A percentile compares a stretch with the other conserved stretches of the same genome.
phyloP scores from a whole-genome alignment of 1,140 invertebrate genomes.

The Drosophila nasuta region DNA sequence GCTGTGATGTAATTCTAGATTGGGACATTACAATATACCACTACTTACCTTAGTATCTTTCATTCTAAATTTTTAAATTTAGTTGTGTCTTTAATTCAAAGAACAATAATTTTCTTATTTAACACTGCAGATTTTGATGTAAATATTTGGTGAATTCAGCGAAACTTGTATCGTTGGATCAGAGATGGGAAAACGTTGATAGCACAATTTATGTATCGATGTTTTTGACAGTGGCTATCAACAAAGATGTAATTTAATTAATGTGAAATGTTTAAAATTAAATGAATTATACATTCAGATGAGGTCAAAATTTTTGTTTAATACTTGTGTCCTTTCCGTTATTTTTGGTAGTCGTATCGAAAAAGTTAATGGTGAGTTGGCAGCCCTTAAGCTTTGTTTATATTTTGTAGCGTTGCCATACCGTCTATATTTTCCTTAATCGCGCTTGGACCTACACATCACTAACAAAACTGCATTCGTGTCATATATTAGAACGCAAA shows the following conservation, averaged over 20 bases:
- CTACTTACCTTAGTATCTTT: constrained; percentile 47
- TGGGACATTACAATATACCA: not conserved
- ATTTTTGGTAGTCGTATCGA: not conserved
- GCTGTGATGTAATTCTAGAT: constrained; percentile 31
- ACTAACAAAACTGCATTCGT: constrained; percentile 48
- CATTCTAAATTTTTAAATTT: constrained; percentile 23
- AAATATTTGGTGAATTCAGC: constrained; percentile 15
- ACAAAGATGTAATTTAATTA: no score
- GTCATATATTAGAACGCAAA: constrained; percentile 51
- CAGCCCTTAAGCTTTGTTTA: constrained; percentile 26
- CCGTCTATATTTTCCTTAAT: not conserved
- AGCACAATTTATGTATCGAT: no score
- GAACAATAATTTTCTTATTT: constrained; percentile 1
- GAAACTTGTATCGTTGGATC: constrained; percentile 15
- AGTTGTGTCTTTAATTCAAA: not conserved
- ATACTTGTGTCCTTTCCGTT: no score
- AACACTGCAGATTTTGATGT: constrained; percentile 40
- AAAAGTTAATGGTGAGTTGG: not conserved
- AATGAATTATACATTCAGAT: no score
- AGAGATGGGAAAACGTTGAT: no score
- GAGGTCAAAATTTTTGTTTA: no score
- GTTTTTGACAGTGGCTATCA: no score
- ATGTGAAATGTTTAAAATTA: no score
- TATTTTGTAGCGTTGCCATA: constrained; percentile 22
- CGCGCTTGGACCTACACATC: constrained; percentile 18